Conservation (phyloP, 1,140 invertebrate genomes). For the Hycleus cichorii region DNA sequence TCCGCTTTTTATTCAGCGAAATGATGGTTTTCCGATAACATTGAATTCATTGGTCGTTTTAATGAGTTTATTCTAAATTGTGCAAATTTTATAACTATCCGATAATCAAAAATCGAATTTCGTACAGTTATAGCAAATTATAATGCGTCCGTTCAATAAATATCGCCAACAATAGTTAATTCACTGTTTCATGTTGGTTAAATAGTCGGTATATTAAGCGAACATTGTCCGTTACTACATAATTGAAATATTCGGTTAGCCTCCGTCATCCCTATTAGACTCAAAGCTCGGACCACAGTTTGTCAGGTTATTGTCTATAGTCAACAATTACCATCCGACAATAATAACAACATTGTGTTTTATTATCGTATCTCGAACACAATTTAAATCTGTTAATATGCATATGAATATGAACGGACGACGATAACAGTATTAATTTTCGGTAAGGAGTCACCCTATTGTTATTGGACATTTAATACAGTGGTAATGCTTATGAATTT, state of each 20-base stretch:
- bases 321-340: constrained; percentile 7
- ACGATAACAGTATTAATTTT: constrained; percentile 2
- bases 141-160: too few species aligned
- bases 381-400: constrained; percentile 13
- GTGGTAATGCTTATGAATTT: constrained; percentile 5
- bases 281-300: constrained; percentile 2
- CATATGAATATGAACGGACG: constrained; percentile 11
- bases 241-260: constrained; percentile 19
- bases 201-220: too few species aligned
- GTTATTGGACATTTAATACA: background rate
- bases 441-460: constrained; percentile 9
- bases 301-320: constrained; percentile 11
- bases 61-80: too few species aligned
- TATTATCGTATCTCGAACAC: constrained; percentile 9
- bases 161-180: too few species aligned
- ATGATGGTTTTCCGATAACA: too few species aligned
- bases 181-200: too few species aligned
- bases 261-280: constrained; percentile 12
- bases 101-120: too few species aligned
- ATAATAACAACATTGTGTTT: constrained; percentile 6
- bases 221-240: background rate
- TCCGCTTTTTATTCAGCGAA: too few species aligned
- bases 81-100: too few species aligned
- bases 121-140: too few species aligned
- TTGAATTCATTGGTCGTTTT: too few species aligned